Base-by-base conservation (phyloP, 2,888 invertebrate species). In the Pegoplata infirma region DNA sequence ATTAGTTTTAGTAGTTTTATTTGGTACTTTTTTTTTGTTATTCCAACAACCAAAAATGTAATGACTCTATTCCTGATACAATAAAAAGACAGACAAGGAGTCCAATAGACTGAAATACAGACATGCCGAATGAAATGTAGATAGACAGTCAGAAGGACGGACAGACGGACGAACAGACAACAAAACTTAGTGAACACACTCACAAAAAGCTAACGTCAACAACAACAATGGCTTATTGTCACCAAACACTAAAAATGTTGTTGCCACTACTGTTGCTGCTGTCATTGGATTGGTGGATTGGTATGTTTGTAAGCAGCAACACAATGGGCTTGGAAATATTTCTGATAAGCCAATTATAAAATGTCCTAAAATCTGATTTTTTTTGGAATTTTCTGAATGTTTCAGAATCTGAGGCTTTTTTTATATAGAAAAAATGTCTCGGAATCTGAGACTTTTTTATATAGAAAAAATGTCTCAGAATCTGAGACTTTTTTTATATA, bases 191-290 rank as follows among this genome's bases (percentile, higher is more conserved):
- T n/a, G 36, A 17, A 36, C 2, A 47, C 12, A 10, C 12, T 7
- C 4, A 32, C 8, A 25, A 53, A 67, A 61, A 10, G 55, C 55
- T 32, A 68, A 75, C 61, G 55, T 63, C 68, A 75, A 19, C 61
- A 75, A 25, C 56, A 72, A 64, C 68, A 75, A 68, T 55, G 47
- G 68, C 68, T 68, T 63, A 68, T 75, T 75, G 75, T 68, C 75
- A 68, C 55, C 47, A 67, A 75, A 61, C 47, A 61, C 36, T 63
- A 68, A 56, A 61, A 75, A 61, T 53, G 36, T 55, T 72, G 63
- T 64, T 72, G 56, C 25, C 72, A 56, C 36, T 72, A 56, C 14
- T 55, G 55, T 14, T 40, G 17, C n/a, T 69, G 44, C 36, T 25
- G 14, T 14, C 36, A 25, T 28, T 44, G n/a, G 2, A 2, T 17